These are phyloP conservation scores for Circaetus gallicus DNA, from an alignment of 2,113 vertebrate species.

Conservation along the genomic window DNA sequence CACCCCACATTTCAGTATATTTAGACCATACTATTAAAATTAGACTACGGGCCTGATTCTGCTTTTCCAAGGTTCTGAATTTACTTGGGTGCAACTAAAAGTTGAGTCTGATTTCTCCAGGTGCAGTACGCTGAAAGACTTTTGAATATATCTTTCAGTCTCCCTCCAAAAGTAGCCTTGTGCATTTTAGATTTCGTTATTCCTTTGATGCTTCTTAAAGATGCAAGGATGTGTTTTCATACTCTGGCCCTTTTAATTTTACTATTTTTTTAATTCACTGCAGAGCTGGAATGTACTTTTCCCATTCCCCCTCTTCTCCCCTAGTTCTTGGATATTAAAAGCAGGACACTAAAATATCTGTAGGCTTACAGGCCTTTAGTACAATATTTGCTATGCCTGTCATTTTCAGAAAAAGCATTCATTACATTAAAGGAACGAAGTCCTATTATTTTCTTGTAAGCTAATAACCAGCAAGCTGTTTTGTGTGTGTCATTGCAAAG, in stretches of 20 bases:
- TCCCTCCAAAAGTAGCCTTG: neutral
- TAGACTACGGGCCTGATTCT: neutral
- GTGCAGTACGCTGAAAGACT: neutral
- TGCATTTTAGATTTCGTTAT: neutral
- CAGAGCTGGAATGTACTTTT: neutral
- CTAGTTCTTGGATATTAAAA: neutral
- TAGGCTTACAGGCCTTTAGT: neutral
- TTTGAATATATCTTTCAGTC: neutral
- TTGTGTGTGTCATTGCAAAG: neutral
- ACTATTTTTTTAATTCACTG: neutral
- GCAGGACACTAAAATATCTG: neutral
- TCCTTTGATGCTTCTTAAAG: neutral
- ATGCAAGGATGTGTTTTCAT: neutral
- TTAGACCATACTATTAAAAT: neutral
- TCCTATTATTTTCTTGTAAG: neutral
- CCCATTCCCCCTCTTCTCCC: neutral
- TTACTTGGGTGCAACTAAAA: neutral
- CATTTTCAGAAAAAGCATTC: neutral
- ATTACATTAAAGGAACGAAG: neutral
- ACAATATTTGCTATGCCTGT: neutral
- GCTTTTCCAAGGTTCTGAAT: neutral
- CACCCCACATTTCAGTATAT: neutral
- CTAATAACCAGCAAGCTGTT: neutral
- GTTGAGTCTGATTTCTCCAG: neutral
- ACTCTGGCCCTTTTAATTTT: neutral